phyloP scores from a whole-genome alignment of 2,888 invertebrate genomes.

The Agrotis ipsilon region DNA sequence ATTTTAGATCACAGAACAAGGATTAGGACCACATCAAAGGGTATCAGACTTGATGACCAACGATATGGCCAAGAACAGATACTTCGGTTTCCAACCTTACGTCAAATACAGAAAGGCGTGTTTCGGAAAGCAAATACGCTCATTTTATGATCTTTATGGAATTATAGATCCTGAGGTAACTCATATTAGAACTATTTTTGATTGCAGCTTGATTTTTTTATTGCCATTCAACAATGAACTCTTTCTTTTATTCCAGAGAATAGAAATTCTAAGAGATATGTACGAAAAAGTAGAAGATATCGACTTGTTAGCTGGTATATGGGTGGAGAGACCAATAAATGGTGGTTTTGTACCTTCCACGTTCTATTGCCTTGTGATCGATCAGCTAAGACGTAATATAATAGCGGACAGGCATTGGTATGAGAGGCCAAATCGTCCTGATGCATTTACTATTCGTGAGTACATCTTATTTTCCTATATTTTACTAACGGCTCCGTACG shows the following conservation, averaged over 20 bases:
- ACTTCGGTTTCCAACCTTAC: slow-evolving; percentile 96
- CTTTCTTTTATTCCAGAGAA: slow-evolving; percentile 67
- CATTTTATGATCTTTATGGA: slow-evolving; percentile 70
- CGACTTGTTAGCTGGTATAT: slow-evolving; percentile 96
- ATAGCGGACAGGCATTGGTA: slow-evolving; percentile 96
- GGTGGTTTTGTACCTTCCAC: slow-evolving; percentile 97
- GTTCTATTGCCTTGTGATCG: slow-evolving; percentile 96
- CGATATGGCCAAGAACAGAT: slow-evolving; percentile 90
- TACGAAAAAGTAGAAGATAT: slow-evolving; percentile 94
- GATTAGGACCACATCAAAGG: slow-evolving; percentile 73
- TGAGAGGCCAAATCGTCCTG: slow-evolving; percentile 75
- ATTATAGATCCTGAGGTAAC: slow-evolving; percentile 75
- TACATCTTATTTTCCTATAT: slow-evolving; percentile 4
- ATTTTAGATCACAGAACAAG: slow-evolving; percentile 73
- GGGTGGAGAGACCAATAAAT: slow-evolving; percentile 94
- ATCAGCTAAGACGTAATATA: slow-evolving; percentile 95
- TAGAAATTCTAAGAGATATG: slow-evolving; percentile 72
- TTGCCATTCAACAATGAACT: neutral
- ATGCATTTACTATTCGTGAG: slow-evolving; percentile 78
- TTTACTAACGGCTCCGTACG: too few species aligned
- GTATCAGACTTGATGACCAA: slow-evolving; percentile 74
- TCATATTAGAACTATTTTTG: neutral
- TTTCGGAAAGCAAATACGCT: slow-evolving; percentile 93
- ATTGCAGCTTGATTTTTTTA: neutral
- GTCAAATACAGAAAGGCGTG: slow-evolving; percentile 96